Base-by-base conservation (phyloP, 2,113 vertebrate species). In the Melanerpes aurifrons region DNA sequence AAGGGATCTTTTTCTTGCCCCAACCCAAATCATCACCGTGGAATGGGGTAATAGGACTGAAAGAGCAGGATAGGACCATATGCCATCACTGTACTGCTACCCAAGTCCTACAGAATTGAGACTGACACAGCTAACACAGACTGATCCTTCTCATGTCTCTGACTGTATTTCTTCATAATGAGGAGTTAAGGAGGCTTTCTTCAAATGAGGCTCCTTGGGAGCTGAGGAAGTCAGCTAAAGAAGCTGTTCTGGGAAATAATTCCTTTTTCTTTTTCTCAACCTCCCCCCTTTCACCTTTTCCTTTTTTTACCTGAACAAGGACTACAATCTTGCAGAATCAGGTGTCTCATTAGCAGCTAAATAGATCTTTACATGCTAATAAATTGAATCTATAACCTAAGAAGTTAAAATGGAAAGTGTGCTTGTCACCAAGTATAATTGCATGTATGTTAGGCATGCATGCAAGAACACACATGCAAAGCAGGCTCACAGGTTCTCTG, bases 161-260 rank as follows among this genome's bases (percentile, higher is more conserved):
- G 15, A 45, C 31, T 45, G 28, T 56, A 50, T 21, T 72, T 56
- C 56, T 75, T 73, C 67, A 29, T 35, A 66, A 82, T 2, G n/a
- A 89, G 81, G 32, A 89, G 37, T 58, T 63, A 66, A 82, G 24
- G 32, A 74, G 22, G 16, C 40, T 72, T 82, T 47, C 40, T 91
- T 85, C 68, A 89, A 91, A 82, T 28, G 18, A 89, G 40, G 64
- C 9, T 79, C 50, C 68, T 10, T 70, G 78, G 78, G 84, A 96
- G 62, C 35, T 13, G 25, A 26, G 40, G 26, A 89, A 82, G 63
- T 26, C 21, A 69, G 45, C 28, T 79, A 7, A 93, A 82, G n/a
- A 35, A 92, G 57, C 6, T 89, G n/a, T 35, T 89, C 47, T 45
- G 61, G 19, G 47, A 92, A 85, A 69, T 0, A 64, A 64, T 53